Percentiles rank a stretch among this genome's conserved stretches.
Conservation (phyloP, 2,888 invertebrate genomes). For the Mycalesis mineus region DNA sequence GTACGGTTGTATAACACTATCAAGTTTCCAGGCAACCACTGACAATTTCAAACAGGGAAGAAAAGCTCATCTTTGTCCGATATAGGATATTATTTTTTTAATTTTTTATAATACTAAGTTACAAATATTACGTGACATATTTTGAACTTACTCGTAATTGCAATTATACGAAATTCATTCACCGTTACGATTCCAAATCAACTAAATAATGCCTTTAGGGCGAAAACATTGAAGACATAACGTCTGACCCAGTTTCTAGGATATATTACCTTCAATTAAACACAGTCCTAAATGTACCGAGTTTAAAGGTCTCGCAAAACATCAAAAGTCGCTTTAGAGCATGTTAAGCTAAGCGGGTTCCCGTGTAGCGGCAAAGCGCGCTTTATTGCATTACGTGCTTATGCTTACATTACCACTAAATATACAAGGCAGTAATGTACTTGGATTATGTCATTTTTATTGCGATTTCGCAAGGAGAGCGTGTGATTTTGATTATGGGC, state of each 20-base stretch:
- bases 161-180: too few relatives aligned
- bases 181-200: too few relatives aligned
- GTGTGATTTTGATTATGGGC: background rate
- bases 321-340: conserved; percentile 38
- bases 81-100: too few relatives aligned
- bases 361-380: conserved; percentile 36
- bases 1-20: too few relatives aligned
- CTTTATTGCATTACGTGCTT: conserved; percentile 26
- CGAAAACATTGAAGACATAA: conserved; percentile 10
- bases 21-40: too few relatives aligned
- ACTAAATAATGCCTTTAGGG: background rate
- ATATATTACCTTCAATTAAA: conserved; percentile 20
- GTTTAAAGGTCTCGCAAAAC: conserved; percentile 42
- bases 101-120: too few relatives aligned
- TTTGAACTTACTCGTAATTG: too few relatives aligned
- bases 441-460: conserved; percentile 26
- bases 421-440: conserved; percentile 24
- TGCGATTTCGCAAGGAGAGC: conserved; percentile 17
- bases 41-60: too few relatives aligned
- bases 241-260: conserved; percentile 24
- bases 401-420: conserved; percentile 24
- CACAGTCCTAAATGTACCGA: conserved; percentile 20
- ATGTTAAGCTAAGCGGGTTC: conserved; percentile 42
- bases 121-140: too few relatives aligned
- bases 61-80: too few relatives aligned